Evolutionary conservation across 1,140 invertebrate genomes (phyloP).

Genomic region (Saccostrea glomerata): DNA sequence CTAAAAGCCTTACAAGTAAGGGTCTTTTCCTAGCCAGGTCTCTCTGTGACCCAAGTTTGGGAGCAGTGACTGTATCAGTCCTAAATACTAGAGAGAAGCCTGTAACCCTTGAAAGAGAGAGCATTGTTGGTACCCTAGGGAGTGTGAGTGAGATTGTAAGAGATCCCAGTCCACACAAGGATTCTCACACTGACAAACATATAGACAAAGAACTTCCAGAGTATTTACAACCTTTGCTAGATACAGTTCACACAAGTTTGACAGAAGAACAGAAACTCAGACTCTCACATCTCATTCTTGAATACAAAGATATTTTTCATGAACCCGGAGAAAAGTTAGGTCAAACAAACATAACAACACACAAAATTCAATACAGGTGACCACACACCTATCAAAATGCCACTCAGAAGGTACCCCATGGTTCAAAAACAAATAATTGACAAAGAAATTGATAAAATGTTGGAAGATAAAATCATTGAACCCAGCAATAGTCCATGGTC

Average conservation of each 20-base stretch:
- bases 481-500: conserved; percentile 80
- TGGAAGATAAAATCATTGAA: conserved; percentile 71
- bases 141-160: background rate
- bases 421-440: conserved; percentile 74
- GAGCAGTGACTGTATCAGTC: conserved; percentile 37
- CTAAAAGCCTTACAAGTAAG: conserved; percentile 1
- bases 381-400: conserved; percentile 45
- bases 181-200: background rate
- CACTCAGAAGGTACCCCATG: conserved; percentile 71
- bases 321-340: no score
- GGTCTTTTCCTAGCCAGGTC: background rate
- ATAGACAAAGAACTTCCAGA: conserved; percentile 3
- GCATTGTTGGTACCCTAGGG: background rate
- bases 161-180: background rate
- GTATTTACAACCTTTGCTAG: conserved; percentile 35
- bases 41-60: conserved; percentile 8
- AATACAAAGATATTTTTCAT: no score
- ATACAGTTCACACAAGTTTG: background rate
- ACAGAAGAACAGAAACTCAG: background rate
- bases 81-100: conserved; percentile 26
- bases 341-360: no score
- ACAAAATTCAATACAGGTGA: no score
- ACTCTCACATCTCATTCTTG: no score
- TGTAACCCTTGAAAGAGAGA: conserved; percentile 16
- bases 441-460: conserved; percentile 75